A percentile compares a stretch with the other conserved stretches of the same genome.
These are phyloP conservation scores for Macrotrachela quadricornifera DNA, from an alignment of 1,140 invertebrate species.

Conservation along the genomic window DNA sequence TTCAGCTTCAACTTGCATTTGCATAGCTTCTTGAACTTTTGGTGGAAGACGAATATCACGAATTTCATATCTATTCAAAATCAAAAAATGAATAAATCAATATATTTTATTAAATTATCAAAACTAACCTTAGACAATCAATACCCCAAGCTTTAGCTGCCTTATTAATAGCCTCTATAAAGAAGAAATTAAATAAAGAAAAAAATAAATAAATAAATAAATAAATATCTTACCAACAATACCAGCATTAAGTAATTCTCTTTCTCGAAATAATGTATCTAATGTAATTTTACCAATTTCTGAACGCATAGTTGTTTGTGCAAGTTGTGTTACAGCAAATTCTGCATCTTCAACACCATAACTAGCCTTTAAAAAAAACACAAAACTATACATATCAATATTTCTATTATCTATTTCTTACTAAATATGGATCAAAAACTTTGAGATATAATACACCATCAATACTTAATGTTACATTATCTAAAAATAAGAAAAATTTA, in stretches of 20 bases:
- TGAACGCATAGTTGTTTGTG: conserved; percentile 95
- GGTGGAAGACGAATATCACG: conserved; percentile 74
- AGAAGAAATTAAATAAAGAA: background rate
- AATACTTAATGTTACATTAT: conserved; percentile 85
- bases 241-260: conserved; percentile 77
- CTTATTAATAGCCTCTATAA: conserved; percentile 70
- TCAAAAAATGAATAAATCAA: no score
- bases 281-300: conserved; percentile 93
- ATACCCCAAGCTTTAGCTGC: conserved; percentile 94
- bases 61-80: background rate
- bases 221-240: conserved; percentile 47
- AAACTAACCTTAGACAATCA: conserved; percentile 52
- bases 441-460: conserved; percentile 89
- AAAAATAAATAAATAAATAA: background rate
- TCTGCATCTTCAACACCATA: conserved; percentile 98
- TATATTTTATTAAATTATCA: no score
- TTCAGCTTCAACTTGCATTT: conserved; percentile 52
- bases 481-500: conserved; percentile 18
- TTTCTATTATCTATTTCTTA: no score
- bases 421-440: conserved; percentile 70
- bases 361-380: conserved; percentile 45
- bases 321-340: conserved; percentile 92
- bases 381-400: no score
- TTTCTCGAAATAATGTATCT: conserved; percentile 85
- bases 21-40: conserved; percentile 93